Conservation (phyloP, 2,888 invertebrate species). For the Blomia tropicalis region DNA sequence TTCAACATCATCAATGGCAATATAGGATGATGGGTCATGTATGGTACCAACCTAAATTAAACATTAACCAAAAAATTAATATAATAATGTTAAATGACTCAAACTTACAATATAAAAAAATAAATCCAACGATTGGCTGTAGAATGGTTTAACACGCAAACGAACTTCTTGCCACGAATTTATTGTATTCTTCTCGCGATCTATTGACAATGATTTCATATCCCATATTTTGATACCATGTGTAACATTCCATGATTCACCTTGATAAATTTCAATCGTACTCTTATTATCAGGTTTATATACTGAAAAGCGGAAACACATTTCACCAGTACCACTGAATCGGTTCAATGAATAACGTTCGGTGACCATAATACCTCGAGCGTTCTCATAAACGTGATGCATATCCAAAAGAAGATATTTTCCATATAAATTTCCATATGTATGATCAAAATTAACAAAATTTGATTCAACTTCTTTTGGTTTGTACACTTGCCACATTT, state of each 20-base stretch:
- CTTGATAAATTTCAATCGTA: background rate
- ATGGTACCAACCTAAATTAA: background rate
- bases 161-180: background rate
- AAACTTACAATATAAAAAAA: constrained; percentile 5
- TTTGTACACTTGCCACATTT: background rate
- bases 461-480: background rate
- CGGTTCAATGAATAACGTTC: background rate
- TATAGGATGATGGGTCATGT: background rate
- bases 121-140: background rate
- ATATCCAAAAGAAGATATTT: constrained; percentile 1
- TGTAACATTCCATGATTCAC: background rate
- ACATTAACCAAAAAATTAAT: background rate
- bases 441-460: background rate
- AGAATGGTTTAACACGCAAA: background rate
- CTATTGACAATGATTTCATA: background rate
- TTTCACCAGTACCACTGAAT: background rate
- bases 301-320: background rate
- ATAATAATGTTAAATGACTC: background rate
- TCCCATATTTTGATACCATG: background rate
- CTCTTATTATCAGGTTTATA: background rate
- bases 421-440: background rate
- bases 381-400: background rate
- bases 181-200: background rate
- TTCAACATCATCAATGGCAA: constrained; percentile 2
- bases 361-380: background rate